Evolutionary conservation across 2,888 invertebrate species (phyloP), one percentile per base, ranked within the genome.

Genomic region (Drosophila diplacantha): DNA sequence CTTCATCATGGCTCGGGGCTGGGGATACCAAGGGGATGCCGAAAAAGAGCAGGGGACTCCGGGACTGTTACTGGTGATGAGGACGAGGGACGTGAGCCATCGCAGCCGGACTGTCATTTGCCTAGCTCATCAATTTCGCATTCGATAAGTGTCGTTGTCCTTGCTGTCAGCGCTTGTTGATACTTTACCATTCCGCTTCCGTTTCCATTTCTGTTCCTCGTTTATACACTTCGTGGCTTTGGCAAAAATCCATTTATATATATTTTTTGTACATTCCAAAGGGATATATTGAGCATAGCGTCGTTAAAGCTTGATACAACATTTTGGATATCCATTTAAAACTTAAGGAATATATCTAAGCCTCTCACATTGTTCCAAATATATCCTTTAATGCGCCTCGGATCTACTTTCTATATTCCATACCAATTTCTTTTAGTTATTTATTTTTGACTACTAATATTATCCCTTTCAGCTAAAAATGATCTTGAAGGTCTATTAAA

Each of bases 111-210:
- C 77, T 71, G 81, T 72, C 74, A 73, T 72, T 78, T 75, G 74
- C 75, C 72, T 66, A 77, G 79, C 81, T 80, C 80, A 80, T 80
- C 79, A 80, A 80, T 83, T 81, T 83, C 79, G 61, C 81, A 83
- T 80, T 75, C 78, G 75, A 71, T 78, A 81, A 69, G 72, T 74
- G 68, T 70, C 69, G 65, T 52, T 68, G 66, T 47, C 59, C 61
- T 26, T 20, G 35, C 44, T 60, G 61, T 53, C 53, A 52, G 35
- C 34, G 51, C 62, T 62, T 62, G 43, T 62, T 81, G 78, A 76
- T 72, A 69, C 74, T 74, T 55, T 41, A 37, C 67, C 70, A 57
- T 63, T 57, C 34, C 41, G 29, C 46, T 71, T 68, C 54, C 41
- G 44, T 20, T 20, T 59, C 59, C 39, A 41, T 34, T 55, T 29